Percentiles rank a stretch among this genome's conserved stretches.
Evolutionary conservation across 1,140 invertebrate genomes (phyloP).

Genomic region (Batillaria attramentaria): DNA sequence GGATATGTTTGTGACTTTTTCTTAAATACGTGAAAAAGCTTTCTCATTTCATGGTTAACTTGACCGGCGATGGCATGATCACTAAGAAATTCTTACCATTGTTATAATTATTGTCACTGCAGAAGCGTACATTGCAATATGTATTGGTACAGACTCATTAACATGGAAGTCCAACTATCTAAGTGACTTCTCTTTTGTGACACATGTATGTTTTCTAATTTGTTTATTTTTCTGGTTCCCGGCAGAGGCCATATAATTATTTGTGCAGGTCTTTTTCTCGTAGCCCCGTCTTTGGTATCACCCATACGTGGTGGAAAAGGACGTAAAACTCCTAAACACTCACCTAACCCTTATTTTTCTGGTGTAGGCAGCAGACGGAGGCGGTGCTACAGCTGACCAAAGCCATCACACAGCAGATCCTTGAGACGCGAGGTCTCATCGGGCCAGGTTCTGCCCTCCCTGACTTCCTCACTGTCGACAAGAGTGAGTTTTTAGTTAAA

Average conservation of each 20-base stretch:
- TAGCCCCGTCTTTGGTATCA: too few species aligned
- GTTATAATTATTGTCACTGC: not conserved
- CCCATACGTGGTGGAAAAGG: too few species aligned
- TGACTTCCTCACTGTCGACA: constrained; percentile 25
- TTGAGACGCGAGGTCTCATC: constrained; percentile 55
- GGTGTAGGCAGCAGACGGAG: constrained; percentile 63
- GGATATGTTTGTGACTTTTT: not conserved
- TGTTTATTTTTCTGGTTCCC: too few species aligned
- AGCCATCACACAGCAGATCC: constrained; percentile 65
- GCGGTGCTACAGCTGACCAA: constrained; percentile 63
- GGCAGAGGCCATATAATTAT: too few species aligned
- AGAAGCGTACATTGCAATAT: not conserved
- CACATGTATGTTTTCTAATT: too few species aligned
- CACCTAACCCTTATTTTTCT: too few species aligned
- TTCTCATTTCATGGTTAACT: not conserved
- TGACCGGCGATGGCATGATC: not conserved
- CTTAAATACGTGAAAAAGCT: not conserved
- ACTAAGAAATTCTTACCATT: not conserved
- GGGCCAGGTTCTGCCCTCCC: constrained; percentile 28
- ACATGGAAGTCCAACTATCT: too few species aligned
- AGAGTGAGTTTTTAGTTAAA: constrained; percentile 13
- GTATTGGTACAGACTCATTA: too few species aligned
- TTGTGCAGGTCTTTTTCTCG: too few species aligned
- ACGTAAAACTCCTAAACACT: too few species aligned
- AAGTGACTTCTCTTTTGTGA: too few species aligned